These are phyloP conservation scores for Ochropleura leucogaster DNA, from an alignment of 2,888 invertebrate genomes.

Conservation along the genomic window DNA sequence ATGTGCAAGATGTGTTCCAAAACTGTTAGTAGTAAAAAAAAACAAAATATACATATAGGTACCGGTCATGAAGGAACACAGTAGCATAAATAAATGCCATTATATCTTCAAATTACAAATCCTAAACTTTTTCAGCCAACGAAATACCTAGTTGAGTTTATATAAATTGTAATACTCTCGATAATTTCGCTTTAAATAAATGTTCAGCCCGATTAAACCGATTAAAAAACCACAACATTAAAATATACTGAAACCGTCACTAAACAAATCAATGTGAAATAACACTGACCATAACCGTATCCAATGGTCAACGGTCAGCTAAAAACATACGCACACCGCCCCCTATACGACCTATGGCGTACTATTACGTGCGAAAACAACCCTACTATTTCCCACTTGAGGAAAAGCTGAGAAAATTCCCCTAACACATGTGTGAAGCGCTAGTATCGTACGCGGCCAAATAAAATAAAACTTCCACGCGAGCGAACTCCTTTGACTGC, in stretches of 20 bases:
- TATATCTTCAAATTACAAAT: background rate
- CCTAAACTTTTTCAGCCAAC: background rate
- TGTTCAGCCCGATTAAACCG: conserved; percentile 30
- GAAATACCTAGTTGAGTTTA: background rate
- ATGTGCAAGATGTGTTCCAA: background rate
- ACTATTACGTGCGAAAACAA: conserved; percentile 83
- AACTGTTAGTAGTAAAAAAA: background rate
- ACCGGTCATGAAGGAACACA: background rate
- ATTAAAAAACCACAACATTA: conserved; percentile 37
- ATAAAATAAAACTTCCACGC: conserved; percentile 43
- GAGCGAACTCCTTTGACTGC: conserved; percentile 40
- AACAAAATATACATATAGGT: background rate
- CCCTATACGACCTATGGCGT: conserved; percentile 82
- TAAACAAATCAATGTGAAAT: conserved; percentile 46
- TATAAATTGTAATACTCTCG: background rate
- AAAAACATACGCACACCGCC: conserved; percentile 76
- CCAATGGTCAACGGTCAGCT: conserved; percentile 42
- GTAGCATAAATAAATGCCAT: background rate
- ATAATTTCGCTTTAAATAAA: conserved; percentile 37
- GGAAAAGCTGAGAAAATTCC: conserved; percentile 86
- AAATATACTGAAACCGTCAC: conserved; percentile 36
- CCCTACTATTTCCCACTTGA: conserved; percentile 74
- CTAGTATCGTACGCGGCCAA: conserved; percentile 73
- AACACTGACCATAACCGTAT: conserved; percentile 23
- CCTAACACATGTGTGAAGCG: conserved; percentile 76